Percentiles rank a stretch among this genome's conserved stretches.
Conservation (phyloP, 2,113 vertebrate genomes). For the Aleadryas rufinucha region DNA sequence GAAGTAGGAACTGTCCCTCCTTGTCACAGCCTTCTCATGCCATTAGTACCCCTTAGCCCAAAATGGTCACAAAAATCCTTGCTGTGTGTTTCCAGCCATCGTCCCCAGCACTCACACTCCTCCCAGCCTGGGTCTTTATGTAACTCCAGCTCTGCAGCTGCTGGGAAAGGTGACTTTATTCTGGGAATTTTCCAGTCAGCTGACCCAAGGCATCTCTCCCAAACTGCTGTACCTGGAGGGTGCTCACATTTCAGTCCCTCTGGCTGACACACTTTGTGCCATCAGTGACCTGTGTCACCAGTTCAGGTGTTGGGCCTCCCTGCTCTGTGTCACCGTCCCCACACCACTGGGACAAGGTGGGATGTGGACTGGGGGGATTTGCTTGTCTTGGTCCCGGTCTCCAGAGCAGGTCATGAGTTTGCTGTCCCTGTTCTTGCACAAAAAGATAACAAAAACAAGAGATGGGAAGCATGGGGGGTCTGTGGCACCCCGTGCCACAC, state of each 20-base stretch:
- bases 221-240: neutral
- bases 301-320: neutral
- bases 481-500: neutral
- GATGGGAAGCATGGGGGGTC: fast-evolving
- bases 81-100: neutral
- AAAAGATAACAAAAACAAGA: neutral
- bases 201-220: neutral
- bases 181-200: constrained; percentile 58
- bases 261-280: neutral
- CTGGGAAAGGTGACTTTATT: constrained; percentile 56
- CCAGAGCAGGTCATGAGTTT: neutral
- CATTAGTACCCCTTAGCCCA: neutral
- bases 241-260: neutral
- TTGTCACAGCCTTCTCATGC: neutral
- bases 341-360: neutral
- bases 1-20: neutral
- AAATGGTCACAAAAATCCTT: neutral
- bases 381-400: neutral
- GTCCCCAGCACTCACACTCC: neutral
- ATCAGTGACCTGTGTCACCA: neutral
- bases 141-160: constrained; percentile 31
- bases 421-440: neutral
- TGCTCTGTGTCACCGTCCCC: fast-evolving
- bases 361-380: neutral
- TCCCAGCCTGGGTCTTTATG: neutral